phyloP scores from a whole-genome alignment of 2,888 invertebrate genomes.

The Drosophila limbata region DNA sequence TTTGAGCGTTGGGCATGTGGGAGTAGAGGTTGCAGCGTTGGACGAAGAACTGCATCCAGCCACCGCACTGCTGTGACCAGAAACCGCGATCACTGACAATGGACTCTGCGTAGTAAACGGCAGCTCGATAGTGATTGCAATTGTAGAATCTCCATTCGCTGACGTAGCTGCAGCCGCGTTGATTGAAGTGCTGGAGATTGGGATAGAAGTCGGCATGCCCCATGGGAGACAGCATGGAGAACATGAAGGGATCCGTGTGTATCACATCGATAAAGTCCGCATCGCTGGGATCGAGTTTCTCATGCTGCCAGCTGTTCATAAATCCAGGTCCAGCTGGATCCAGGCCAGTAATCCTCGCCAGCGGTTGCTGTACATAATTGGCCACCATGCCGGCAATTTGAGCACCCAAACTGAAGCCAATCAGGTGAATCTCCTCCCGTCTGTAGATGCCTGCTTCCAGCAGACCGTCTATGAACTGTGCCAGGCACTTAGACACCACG shows the following conservation, averaged over 20 bases:
- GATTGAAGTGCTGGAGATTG: constrained; percentile 86
- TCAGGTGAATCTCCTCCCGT: constrained; percentile 86
- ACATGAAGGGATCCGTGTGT: constrained; percentile 88
- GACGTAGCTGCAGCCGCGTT: constrained; percentile 87
- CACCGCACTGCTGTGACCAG: constrained; percentile 86
- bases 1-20: constrained; percentile 75
- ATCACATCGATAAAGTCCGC: constrained; percentile 88
- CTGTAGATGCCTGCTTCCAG: constrained; percentile 84
- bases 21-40: constrained; percentile 85
- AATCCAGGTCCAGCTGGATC: constrained; percentile 89
- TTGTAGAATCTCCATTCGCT: constrained; percentile 83
- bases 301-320: constrained; percentile 84
- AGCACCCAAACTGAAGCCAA: constrained; percentile 89
- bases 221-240: constrained; percentile 86
- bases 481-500: constrained; percentile 87
- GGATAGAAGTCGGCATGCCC: constrained; percentile 88
- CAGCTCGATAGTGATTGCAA: constrained; percentile 88
- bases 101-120: constrained; percentile 88
- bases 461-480: constrained; percentile 87
- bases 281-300: constrained; percentile 87
- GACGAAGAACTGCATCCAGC: constrained; percentile 86
- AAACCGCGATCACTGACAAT: constrained; percentile 86
- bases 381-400: constrained; percentile 87
- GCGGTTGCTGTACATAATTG: constrained; percentile 85
- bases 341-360: constrained; percentile 87